These are phyloP conservation scores for Oxycera nigricornis DNA, from an alignment of 2,888 invertebrate genomes.

Conservation along the genomic window DNA sequence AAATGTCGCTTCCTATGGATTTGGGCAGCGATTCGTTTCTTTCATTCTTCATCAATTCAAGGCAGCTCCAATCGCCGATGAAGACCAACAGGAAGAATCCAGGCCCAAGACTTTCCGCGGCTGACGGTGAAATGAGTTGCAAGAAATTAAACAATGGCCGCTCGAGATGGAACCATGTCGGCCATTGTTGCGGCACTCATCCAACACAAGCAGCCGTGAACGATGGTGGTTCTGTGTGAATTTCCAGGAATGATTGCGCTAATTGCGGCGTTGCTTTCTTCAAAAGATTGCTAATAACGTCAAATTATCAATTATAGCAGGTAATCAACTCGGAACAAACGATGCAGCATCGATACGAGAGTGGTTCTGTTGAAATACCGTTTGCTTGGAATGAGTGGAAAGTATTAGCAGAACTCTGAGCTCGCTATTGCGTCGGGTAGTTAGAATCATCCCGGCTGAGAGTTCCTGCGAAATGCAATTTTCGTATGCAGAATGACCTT, in stretches of 20 bases:
- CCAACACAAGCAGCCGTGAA: not conserved
- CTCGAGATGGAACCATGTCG: not conserved
- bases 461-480: no score
- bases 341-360: no score
- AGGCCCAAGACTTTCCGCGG: not conserved
- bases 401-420: no score
- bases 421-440: no score
- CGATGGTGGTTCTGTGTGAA: not conserved
- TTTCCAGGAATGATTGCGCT: not conserved
- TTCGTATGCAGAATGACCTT: no score
- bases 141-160: constrained; percentile 27
- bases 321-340: no score
- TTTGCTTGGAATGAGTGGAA: no score
- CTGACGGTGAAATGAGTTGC: constrained; percentile 20
- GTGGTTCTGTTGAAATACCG: no score
- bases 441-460: no score
- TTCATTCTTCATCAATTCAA: not conserved
- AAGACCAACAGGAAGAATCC: not conserved
- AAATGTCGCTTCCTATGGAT: constrained; percentile 39
- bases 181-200: constrained; percentile 10
- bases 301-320: not conserved
- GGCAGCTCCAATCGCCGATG: not conserved
- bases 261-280: not conserved
- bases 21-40: not conserved
- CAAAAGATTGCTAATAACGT: not conserved